Evolutionary conservation across 2,113 vertebrate species (phyloP), one percentile per base, ranked within the genome.

Genomic region (Candoia aspera): DNA sequence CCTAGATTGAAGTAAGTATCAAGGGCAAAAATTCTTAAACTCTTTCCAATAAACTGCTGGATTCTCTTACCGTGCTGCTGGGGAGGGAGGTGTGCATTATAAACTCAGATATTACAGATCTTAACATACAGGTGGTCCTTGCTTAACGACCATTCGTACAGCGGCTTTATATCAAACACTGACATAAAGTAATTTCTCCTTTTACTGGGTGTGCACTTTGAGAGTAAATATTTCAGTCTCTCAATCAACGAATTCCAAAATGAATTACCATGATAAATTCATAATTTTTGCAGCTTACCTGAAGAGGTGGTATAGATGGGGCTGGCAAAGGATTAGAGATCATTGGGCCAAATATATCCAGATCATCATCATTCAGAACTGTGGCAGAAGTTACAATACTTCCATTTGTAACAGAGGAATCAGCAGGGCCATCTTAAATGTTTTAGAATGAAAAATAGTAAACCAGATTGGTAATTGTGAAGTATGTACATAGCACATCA

Each of bases 261-360:
- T 89, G 88, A 15, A 17, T 5, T 92, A 57, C 3, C 23, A 0
- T 23, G 8, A 9, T 26, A 0, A 8, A 53, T n/a, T 57, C 8
- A n/a, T 1, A 55, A 37, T 79, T 92, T 10, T 89, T 90, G 62
- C 4, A 24, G 88, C 94, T 91, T 97, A 98, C 98, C 97, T 98
- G 98, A 91, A 95, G 95, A 53, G 97, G 91, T 79, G 97, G 95
- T 95, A 96, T 93, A 93, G 96, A 95, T 93, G 96, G 90, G 87
- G 98, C 97, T 88, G 99, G 99, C 91, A 99, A 97, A 91, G 99
- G 99, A 96, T 99, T 99, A 93, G 99, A 99, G 68, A 99, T 98
- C 99, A 99, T 99, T 57, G 99, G 99, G 92, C 99, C 99, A 90
- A 99, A 99, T 96, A 99, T 99, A 97, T 99, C 99, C 94, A 99